Base-by-base conservation (phyloP, 2,888 invertebrate genomes). In the Hylaea fasciaria region DNA sequence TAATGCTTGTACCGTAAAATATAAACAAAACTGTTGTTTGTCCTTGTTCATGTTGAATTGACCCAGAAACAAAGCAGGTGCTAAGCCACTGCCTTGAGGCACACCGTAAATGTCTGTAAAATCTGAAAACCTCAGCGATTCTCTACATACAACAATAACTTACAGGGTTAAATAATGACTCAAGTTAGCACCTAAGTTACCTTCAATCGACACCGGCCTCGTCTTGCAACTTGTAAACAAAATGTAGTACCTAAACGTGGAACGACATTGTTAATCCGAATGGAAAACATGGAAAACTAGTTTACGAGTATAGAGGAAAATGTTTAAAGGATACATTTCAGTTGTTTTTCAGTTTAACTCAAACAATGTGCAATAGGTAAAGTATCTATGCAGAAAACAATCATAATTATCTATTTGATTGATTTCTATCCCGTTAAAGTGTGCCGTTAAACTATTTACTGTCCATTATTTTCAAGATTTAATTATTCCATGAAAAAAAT, bases 161-260 rank as follows among this genome's bases (percentile, higher is more conserved):
- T n/a, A 29, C 2, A 14, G n/a, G 12, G 13, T n/a, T 47, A 32
- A 1, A 37, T 28, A 29, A 48, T 52, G 47, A 17, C 2, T 12
- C 12, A 43, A 41, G 58, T 53, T 59, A 59, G 53, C 53, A 53
- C 58, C 48, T 13, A 53, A 48, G 58, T 59, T 39, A 49, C 58
- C 58, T 58, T 53, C 48, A 44, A 37, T 14, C 9, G 32, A 7
- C 17, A 8, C 22, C 48, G 53, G 41, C 54, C 58, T 53, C 53
- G 59, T 8, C 41, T 43, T 47, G 35, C 53, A 32, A 22, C 22
- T 54, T 35, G 59, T 54, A 45, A 59, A 59, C 54, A 59, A 52
- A 59, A 53, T 44, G 13, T 16, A 37, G 17, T 41, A 35, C 39
- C 1, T 35, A 9, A n/a, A 51, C 32, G 45, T 46, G 51, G n/a